These are phyloP conservation scores for Phrynocephalus versicolor DNA, from an alignment of 2,113 vertebrate genomes.

Conservation along the genomic window DNA sequence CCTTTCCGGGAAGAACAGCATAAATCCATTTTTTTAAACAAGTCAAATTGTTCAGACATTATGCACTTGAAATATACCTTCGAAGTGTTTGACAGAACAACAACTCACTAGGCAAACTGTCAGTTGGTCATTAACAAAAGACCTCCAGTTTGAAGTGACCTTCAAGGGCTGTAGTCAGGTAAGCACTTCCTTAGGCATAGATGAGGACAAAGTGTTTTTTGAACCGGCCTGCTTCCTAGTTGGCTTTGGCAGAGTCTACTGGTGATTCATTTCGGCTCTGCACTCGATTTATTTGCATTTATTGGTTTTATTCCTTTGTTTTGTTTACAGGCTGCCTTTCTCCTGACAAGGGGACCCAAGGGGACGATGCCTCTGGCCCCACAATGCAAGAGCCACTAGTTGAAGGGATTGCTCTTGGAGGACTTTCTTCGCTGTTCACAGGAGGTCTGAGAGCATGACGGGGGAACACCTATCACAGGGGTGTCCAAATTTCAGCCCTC, in stretches of 20 bases:
- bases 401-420: too few species aligned
- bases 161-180: neutral
- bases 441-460: neutral
- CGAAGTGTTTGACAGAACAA: neutral
- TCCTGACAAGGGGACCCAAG: too few species aligned
- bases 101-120: too few species aligned
- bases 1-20: constrained; percentile 71
- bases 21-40: neutral
- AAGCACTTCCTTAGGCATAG: neutral
- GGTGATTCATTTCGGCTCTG: neutral
- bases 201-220: neutral
- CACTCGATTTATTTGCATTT: too few species aligned
- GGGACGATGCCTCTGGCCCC: neutral
- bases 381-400: neutral
- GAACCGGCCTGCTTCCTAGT: neutral
- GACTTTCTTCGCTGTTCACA: neutral
- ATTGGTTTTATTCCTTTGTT: too few species aligned
- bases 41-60: neutral
- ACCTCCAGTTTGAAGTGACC: neutral
- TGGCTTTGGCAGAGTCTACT: neutral
- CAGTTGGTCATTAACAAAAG: too few species aligned
- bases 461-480: neutral
- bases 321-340: too few species aligned
- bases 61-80: constrained; percentile 1
- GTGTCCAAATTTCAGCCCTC: too few species aligned